Percentiles rank a stretch among this genome's conserved stretches.
Evolutionary conservation across 2,113 vertebrate genomes (phyloP).

Genomic region (Chionomys nivalis): DNA sequence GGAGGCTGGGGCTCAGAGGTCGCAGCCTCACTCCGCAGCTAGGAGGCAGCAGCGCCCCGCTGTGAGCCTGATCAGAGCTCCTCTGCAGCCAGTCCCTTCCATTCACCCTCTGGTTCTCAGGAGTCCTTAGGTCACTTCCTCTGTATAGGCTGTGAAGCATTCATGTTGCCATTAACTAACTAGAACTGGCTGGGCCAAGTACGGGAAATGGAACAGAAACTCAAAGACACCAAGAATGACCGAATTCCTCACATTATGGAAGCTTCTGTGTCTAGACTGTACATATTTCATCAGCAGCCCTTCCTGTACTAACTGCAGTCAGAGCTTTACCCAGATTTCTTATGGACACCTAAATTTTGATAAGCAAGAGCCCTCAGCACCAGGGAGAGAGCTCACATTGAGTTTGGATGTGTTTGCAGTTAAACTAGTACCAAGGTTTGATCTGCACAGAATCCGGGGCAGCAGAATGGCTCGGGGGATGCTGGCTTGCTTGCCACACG

Average conservation of each 20-base stretch:
- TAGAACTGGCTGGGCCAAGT: background rate
- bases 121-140: background rate
- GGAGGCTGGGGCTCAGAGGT: background rate
- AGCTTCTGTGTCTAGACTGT: background rate
- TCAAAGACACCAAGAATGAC: background rate
- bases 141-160: background rate
- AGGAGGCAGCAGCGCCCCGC: background rate
- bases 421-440: background rate
- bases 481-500: background rate
- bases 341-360: conserved; percentile 18
- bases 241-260: background rate
- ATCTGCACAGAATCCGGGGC: background rate
- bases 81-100: background rate
- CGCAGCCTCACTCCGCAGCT: background rate
- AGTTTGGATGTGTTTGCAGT: background rate
- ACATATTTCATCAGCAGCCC: background rate
- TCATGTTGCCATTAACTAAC: background rate
- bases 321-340: conserved; percentile 20
- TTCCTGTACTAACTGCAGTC: background rate
- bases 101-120: background rate
- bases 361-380: background rate
- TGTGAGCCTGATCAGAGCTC: background rate
- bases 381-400: background rate
- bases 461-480: background rate
- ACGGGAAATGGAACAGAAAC: conserved; percentile 9